A percentile compares a stretch with the other conserved stretches of the same genome.
phyloP scores from a whole-genome alignment of 2,113 vertebrate genomes.

The Sorex fumeus region DNA sequence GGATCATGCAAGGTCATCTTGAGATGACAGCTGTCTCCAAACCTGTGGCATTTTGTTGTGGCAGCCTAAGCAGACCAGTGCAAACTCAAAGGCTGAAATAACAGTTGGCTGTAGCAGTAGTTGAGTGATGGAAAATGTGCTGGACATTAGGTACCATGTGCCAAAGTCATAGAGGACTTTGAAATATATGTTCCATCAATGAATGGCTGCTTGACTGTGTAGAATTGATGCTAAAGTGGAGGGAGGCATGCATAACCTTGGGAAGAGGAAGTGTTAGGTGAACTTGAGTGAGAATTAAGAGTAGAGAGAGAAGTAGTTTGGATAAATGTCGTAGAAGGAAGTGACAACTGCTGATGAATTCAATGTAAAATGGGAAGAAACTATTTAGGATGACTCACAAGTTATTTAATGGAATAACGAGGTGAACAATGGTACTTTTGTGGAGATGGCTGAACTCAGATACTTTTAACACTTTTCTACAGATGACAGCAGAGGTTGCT shows the following conservation, averaged over 20 bases:
- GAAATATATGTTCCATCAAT: not conserved
- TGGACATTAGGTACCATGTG: not conserved
- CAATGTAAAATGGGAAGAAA: not conserved
- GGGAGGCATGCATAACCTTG: not conserved
- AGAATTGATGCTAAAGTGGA: not conserved
- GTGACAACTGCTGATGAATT: slow-evolving; percentile 45
- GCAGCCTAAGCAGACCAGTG: not conserved
- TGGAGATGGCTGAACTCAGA: not conserved
- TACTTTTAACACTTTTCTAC: not conserved
- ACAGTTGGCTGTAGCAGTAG: not conserved
- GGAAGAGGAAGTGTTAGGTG: not conserved
- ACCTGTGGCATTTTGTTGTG: not conserved
- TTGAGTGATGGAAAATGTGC: not conserved
- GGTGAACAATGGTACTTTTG: not conserved
- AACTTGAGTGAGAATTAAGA: not conserved
- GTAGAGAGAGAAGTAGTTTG: not conserved
- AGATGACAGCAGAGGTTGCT: not conserved
- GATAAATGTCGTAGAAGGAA: not conserved
- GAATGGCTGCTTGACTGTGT: not conserved
- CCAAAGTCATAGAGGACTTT: not conserved
- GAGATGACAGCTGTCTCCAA: not conserved
- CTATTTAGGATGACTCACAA: slow-evolving; percentile 5
- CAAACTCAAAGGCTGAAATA: not conserved
- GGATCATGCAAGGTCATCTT: not conserved
- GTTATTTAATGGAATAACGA: not conserved